Evolutionary conservation across 2,113 vertebrate species (phyloP).

Genomic region (Xenopus borealis): DNA sequence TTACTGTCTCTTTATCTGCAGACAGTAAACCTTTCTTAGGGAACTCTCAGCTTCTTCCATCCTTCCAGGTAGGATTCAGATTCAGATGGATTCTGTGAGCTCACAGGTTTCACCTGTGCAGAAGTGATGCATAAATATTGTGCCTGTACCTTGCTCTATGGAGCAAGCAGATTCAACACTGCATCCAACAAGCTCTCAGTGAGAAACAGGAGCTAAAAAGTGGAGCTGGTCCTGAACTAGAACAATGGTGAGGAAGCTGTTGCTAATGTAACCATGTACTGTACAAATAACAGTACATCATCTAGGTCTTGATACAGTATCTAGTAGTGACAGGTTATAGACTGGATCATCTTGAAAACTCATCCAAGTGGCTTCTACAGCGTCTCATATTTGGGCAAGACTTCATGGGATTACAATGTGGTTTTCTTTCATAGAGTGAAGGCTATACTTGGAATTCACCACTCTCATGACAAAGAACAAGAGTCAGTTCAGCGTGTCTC

Average conservation of each 20-base stretch:
- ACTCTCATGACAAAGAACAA: background rate
- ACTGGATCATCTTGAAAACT: too few species aligned
- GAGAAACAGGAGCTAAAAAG: constrained; percentile 65
- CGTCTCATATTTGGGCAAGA: too few species aligned
- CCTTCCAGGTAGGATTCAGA: constrained; percentile 69
- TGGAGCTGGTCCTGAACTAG: constrained; percentile 64
- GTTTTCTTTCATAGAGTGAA: constrained; percentile 8
- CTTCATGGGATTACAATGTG: too few species aligned
- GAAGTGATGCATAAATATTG: constrained; percentile 70
- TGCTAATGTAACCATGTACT: too few species aligned
- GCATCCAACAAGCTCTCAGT: constrained; percentile 62
- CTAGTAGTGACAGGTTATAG: too few species aligned
- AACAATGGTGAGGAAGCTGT: constrained; percentile 71
- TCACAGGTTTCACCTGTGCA: constrained; percentile 68
- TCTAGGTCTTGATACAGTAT: too few species aligned
- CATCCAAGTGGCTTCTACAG: too few species aligned
- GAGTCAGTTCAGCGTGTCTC: background rate
- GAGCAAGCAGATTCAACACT: constrained; percentile 61
- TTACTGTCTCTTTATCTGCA: constrained; percentile 56
- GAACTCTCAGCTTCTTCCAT: constrained; percentile 64
- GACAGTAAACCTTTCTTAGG: constrained; percentile 72
- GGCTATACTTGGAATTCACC: constrained; percentile 12
- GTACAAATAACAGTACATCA: too few species aligned
- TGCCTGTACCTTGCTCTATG: constrained; percentile 66
- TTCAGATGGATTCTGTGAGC: constrained; percentile 70